Evolutionary conservation across 2,888 invertebrate species (phyloP).

Genomic region (Crioceris asparagi): DNA sequence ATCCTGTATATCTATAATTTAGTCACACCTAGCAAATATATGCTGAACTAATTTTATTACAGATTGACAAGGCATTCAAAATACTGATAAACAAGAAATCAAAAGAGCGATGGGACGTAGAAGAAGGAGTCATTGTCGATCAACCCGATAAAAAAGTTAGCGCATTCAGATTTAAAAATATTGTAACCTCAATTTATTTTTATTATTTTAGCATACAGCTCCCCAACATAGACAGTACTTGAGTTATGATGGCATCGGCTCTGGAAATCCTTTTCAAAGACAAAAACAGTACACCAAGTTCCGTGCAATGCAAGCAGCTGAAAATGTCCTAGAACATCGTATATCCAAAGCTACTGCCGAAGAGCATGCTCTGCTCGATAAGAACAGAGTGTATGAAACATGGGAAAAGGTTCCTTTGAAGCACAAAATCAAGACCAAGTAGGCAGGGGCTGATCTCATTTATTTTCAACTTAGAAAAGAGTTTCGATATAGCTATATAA

Average conservation of each 20-base stretch:
- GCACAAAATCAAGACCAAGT: conserved; percentile 69
- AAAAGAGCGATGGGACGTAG: conserved; percentile 44
- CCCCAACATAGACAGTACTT: conserved; percentile 84
- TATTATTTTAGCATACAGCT: conserved; percentile 57
- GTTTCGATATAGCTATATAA: too few relatives aligned
- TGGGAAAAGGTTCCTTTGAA: conserved; percentile 43
- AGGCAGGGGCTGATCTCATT: too few relatives aligned
- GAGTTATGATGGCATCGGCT: conserved; percentile 66
- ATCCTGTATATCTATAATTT: too few relatives aligned
- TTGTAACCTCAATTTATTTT: conserved; percentile 12
- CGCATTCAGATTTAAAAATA: too few relatives aligned
- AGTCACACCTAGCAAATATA: too few relatives aligned
- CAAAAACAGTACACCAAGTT: conserved; percentile 65
- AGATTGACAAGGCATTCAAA: conserved; percentile 66
- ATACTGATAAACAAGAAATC: conserved; percentile 56
- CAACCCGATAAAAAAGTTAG: conserved; percentile 55
- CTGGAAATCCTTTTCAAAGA: conserved; percentile 67
- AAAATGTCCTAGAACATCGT: conserved; percentile 51
- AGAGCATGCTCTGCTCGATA: conserved; percentile 54
- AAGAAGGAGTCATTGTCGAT: conserved; percentile 39
- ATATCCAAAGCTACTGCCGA: conserved; percentile 47
- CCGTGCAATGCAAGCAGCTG: conserved; percentile 58
- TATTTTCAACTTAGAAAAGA: background rate
- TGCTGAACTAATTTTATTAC: conserved; percentile 13
- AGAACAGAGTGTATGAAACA: conserved; percentile 36